Conservation (phyloP, 2,113 vertebrate genomes). For the Actenoides lindsayi region DNA sequence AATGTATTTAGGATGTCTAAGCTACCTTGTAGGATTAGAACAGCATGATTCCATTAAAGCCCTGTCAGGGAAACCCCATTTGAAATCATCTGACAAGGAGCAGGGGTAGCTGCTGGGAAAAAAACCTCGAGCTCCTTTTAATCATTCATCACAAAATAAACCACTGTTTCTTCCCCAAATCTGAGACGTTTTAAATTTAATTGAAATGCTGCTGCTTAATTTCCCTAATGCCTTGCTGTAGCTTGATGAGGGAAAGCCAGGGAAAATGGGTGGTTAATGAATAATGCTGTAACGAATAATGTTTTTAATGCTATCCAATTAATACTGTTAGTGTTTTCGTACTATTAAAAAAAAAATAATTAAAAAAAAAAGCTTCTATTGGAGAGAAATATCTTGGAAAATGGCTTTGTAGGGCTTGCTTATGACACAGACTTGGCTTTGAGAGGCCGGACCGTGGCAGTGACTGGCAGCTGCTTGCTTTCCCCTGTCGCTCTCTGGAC, state of each 20-base stretch:
- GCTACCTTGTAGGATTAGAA: neutral
- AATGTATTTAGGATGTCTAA: neutral
- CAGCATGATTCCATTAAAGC: neutral
- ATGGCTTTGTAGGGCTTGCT: neutral
- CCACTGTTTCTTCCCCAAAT: neutral
- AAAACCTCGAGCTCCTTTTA: neutral
- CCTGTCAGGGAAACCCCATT: neutral
- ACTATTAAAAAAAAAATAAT: neutral
- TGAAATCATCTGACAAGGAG: neutral
- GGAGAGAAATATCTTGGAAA: neutral
- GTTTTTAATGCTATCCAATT: neutral
- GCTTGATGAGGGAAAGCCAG: neutral
- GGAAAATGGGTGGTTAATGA: conserved; percentile 11
- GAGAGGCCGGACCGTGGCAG: neutral
- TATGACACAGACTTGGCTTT: neutral
- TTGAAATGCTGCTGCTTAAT: neutral
- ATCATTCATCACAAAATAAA: neutral
- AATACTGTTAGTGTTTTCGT: neutral
- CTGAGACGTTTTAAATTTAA: neutral
- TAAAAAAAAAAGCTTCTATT: neutral
- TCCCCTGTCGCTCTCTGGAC: neutral
- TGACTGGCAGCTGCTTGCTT: neutral
- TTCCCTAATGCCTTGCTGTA: neutral
- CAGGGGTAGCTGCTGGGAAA: neutral
- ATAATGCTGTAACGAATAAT: neutral